Evolutionary conservation across 2,797 vertebrate species (phyloP).

Genomic region (Rhynchotus rufescens): DNA sequence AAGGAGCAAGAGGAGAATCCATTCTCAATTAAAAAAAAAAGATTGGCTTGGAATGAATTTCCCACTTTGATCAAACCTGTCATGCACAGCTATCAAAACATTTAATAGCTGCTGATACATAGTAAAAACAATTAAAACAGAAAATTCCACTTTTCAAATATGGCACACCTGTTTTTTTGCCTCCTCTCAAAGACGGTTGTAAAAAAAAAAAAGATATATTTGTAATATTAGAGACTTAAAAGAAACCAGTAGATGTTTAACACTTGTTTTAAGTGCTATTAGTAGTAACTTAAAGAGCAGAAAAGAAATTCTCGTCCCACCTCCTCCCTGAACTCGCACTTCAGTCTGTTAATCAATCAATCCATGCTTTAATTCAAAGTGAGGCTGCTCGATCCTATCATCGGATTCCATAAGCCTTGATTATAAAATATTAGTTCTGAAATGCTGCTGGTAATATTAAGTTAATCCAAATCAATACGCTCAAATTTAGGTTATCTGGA

Average conservation of each 20-base stretch:
- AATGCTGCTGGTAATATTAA: not conserved
- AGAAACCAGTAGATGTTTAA: not conserved
- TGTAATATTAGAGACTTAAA: not conserved
- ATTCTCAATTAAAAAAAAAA: not conserved
- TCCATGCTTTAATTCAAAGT: not conserved
- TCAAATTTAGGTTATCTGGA: not conserved
- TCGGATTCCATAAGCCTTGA: not conserved
- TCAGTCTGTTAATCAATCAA: not conserved
- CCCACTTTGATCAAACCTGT: not conserved
- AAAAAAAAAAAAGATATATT: not conserved
- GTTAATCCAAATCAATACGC: not conserved
- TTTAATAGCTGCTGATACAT: not conserved
- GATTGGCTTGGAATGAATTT: not conserved
- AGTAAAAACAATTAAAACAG: not conserved
- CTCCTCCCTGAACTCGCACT: not conserved
- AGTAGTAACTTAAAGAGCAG: not conserved
- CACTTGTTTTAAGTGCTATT: not conserved
- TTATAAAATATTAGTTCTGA: not conserved
- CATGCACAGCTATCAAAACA: not conserved
- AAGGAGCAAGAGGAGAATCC: not conserved
- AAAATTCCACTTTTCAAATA: not conserved
- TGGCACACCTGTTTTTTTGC: not conserved
- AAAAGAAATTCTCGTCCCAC: conserved; percentile 10
- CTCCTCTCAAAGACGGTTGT: rapidly evolving
- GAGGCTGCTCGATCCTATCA: not conserved